Evolutionary conservation across 2,888 invertebrate species (phyloP).

Genomic region (Drosophila testacea): DNA sequence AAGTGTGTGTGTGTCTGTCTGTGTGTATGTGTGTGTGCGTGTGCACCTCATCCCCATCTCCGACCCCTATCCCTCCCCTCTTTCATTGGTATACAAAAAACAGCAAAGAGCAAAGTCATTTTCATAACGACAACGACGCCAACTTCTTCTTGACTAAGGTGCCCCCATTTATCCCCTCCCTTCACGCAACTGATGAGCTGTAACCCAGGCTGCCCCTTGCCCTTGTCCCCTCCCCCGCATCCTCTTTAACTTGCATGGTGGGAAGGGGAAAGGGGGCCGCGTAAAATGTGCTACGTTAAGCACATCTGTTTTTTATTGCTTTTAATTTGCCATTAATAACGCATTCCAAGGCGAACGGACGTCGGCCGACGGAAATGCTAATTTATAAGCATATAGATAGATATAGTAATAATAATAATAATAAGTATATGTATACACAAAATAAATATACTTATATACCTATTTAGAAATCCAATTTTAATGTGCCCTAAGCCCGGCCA

Average conservation of each 20-base stretch:
- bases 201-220: slow-evolving; percentile 28
- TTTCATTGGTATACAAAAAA: slow-evolving; percentile 16
- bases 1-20: slow-evolving; percentile 44
- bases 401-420: slow-evolving; percentile 55
- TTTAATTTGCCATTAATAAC: slow-evolving; percentile 85
- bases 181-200: slow-evolving; percentile 62
- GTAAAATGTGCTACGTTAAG: slow-evolving; percentile 83
- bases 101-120: slow-evolving; percentile 79
- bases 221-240: neutral
- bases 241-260: neutral
- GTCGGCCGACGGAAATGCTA: slow-evolving; percentile 67
- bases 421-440: slow-evolving; percentile 20
- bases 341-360: slow-evolving; percentile 72
- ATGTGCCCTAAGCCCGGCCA: slow-evolving; percentile 48
- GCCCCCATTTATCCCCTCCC: slow-evolving; percentile 19
- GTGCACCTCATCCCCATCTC: slow-evolving; percentile 10
- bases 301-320: slow-evolving; percentile 85
- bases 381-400: slow-evolving; percentile 72
- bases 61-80: neutral
- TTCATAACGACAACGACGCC: slow-evolving; percentile 79
- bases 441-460: slow-evolving; percentile 4
- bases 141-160: slow-evolving; percentile 72
- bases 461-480: slow-evolving; percentile 67
- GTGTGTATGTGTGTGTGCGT: slow-evolving; percentile 18
- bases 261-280: slow-evolving; percentile 17